Base-by-base conservation (phyloP, 2,113 vertebrate species). In the Camelus dromedarius region DNA sequence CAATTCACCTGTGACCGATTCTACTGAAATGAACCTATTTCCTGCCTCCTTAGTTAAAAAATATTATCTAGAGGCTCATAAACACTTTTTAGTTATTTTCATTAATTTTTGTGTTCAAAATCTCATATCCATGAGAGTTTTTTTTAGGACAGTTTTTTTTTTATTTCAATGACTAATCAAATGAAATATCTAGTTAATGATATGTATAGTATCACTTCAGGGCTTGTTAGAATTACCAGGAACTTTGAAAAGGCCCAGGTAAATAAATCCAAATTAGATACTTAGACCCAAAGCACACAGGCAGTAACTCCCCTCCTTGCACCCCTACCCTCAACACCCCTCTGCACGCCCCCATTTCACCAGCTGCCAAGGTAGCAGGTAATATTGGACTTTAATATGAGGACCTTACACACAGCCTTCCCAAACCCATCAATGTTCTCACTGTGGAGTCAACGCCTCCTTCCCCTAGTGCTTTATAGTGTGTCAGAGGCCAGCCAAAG, bases 21-120 rank as follows among this genome's bases (percentile, higher is more conserved):
- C 15, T 70, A 86, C 48, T 88, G 56, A 73, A 88, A 66, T 58
- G 14, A 66, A 88, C 6, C 18, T 15, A 50, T 70, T 82, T 42
- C 32, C 32, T 92, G 13, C 50, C 35, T 88, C 16, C 66, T 19
- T 66, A 58, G 35, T 67, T 87, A n/a, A 72, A 72, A 72, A 87
- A 26, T 81, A 67, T 73, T 81, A 75, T 58, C 30, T 81, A 58
- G 30, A 48, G 11, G 30, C 48, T 67, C 20, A 38, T 82, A 24
- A 75, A 88, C 38, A 28, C 15, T 88, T 54, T 20, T 19, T 38
- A 82, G 38, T 82, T 38, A 81, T 73, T 81, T 92, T 89, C 38
- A 88, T 32, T 64, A 72, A 72, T 56, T 64, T 95, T 56, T 86
- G 35, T 70, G 19, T 88, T 76, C 24, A 67, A 73, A 92, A 81